Conservation (phyloP, 2,113 vertebrate species). For the Empidonax alnorum region DNA sequence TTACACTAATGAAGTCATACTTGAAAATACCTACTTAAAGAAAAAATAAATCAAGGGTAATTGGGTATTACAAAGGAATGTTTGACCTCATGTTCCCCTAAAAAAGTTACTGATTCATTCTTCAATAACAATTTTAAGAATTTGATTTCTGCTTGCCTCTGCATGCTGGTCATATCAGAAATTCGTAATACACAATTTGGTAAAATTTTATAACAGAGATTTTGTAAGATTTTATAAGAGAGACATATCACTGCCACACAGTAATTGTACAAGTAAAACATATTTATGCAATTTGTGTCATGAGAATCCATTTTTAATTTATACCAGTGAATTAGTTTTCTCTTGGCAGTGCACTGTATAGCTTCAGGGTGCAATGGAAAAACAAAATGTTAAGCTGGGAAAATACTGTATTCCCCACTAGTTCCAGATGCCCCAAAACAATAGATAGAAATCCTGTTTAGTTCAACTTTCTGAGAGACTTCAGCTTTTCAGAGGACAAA, state of each 20-base stretch:
- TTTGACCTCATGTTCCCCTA: background rate
- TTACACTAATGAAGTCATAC: background rate
- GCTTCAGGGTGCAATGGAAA: constrained; percentile 62
- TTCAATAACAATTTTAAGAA: background rate
- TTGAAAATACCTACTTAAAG: background rate
- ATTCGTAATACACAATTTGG: background rate
- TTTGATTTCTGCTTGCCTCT: background rate
- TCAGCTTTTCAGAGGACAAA: background rate
- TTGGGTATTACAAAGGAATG: background rate
- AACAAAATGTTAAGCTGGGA: constrained; percentile 53
- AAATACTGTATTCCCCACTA: constrained; percentile 45
- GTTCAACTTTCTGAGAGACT: background rate
- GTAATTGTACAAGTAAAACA: constrained; percentile 42
- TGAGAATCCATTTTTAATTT: constrained; percentile 62
- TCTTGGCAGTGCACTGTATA: constrained; percentile 55
- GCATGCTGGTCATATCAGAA: background rate
- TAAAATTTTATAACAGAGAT: background rate
- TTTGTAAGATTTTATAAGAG: background rate
- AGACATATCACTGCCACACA: constrained; percentile 23
- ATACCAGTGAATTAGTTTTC: constrained; percentile 56
- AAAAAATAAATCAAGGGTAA: background rate
- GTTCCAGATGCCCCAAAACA: constrained; percentile 65
- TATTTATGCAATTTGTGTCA: constrained; percentile 58
- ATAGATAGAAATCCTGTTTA: constrained; percentile 43
- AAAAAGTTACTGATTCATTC: background rate